phyloP scores from a whole-genome alignment of 2,888 invertebrate species.

The Euproctis similis region DNA sequence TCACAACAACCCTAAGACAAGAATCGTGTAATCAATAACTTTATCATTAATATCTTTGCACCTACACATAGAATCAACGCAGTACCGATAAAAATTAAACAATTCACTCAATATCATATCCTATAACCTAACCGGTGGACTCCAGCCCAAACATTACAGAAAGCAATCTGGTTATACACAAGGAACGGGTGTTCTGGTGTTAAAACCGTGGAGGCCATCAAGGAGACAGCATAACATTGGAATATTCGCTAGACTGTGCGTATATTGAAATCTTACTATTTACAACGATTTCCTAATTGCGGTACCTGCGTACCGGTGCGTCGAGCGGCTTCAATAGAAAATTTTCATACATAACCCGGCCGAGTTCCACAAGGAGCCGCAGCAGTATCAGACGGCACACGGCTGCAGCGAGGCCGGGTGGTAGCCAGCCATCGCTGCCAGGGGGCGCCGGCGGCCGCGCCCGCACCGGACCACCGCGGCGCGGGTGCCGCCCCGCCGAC shows the following conservation, averaged over 20 bases:
- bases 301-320: conserved; percentile 40
- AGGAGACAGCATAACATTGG: conserved; percentile 66
- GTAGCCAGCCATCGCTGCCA: conserved; percentile 5
- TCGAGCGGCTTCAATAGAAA: conserved; percentile 41
- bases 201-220: conserved; percentile 55
- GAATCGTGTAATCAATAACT: conserved; percentile 50
- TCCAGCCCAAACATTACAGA: conserved; percentile 52
- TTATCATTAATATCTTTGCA: conserved; percentile 35
- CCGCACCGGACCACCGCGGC: conserved; percentile 16
- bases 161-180: conserved; percentile 56
- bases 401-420: conserved; percentile 17
- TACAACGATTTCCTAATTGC: conserved; percentile 55
- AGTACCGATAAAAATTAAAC: conserved; percentile 47
- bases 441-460: conserved; percentile 12
- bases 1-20: conserved; percentile 46
- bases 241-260: conserved; percentile 74
- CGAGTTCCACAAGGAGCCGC: conserved; percentile 29
- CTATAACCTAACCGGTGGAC: conserved; percentile 62
- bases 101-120: conserved; percentile 45
- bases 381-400: conserved; percentile 21
- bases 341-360: conserved; percentile 40
- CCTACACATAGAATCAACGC: conserved; percentile 47
- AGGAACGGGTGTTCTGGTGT: conserved; percentile 47
- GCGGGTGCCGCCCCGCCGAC: conserved; percentile 47
- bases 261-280: conserved; percentile 68